Percentiles rank a stretch among this genome's conserved stretches.
Evolutionary conservation across 2,888 invertebrate genomes (phyloP).

Genomic region (Drosophila tanythrix): DNA sequence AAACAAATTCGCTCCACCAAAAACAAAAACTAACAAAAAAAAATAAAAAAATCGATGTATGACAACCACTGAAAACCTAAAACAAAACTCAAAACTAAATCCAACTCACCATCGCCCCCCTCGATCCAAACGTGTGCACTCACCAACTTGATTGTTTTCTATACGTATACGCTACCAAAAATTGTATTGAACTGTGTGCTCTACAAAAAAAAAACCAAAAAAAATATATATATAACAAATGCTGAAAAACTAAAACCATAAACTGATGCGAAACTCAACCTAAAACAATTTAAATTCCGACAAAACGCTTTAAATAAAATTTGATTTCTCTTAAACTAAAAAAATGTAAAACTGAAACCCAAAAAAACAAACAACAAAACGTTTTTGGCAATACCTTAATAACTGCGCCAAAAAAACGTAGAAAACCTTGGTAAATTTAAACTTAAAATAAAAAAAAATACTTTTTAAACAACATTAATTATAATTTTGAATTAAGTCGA

Average conservation of each 20-base stretch:
- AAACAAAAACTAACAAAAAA: conserved; percentile 54
- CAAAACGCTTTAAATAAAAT: conserved; percentile 63
- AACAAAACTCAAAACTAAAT: conserved; percentile 37
- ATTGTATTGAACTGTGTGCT: conserved; percentile 64
- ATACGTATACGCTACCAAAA: conserved; percentile 37
- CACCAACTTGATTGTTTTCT: conserved; percentile 56
- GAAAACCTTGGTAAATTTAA: conserved; percentile 83
- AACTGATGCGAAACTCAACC: conserved; percentile 60
- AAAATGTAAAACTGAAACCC: conserved; percentile 31
- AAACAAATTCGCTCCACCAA: conserved; percentile 51
- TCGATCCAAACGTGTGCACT: conserved; percentile 56
- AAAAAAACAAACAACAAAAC: conserved; percentile 59
- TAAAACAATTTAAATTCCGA: conserved; percentile 61
- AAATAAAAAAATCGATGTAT: conserved; percentile 34
- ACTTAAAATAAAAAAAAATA: conserved; percentile 44
- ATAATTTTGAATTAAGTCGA: conserved; percentile 54
- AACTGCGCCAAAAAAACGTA: conserved; percentile 71
- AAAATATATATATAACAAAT: conserved; percentile 22
- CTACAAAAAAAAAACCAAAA: conserved; percentile 16
- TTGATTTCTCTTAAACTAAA: conserved; percentile 61
- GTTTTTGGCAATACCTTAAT: conserved; percentile 53
- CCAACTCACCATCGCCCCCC: conserved; percentile 43
- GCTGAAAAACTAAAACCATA: conserved; percentile 29
- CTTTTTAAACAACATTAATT: conserved; percentile 38
- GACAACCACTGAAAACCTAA: conserved; percentile 31